A percentile compares a stretch with the other conserved stretches of the same genome.
Evolutionary conservation across 2,797 vertebrate species (phyloP).

Genomic region (Odontamblyopus lacepedii): DNA sequence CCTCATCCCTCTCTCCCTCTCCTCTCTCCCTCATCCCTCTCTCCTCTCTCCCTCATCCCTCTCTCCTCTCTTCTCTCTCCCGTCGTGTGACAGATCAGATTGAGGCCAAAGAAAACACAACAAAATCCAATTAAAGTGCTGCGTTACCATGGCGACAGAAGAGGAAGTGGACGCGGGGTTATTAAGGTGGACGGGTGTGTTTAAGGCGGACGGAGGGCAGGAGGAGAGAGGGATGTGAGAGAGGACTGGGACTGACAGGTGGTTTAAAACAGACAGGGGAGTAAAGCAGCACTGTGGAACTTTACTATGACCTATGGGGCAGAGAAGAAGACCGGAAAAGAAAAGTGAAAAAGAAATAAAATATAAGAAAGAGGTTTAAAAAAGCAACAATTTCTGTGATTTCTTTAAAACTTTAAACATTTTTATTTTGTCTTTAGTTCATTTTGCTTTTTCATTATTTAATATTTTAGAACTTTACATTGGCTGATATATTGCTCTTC

Average conservation of each 20-base stretch:
- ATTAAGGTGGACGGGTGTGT: neutral
- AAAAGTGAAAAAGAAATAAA: no score
- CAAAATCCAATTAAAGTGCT: slow-evolving; percentile 14
- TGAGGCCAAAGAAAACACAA: neutral
- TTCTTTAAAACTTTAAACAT: no score
- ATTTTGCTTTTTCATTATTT: no score
- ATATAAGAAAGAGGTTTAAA: no score
- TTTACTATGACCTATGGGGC: neutral
- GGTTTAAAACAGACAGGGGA: slow-evolving; percentile 20
- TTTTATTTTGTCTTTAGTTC: no score
- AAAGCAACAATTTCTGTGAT: no score
- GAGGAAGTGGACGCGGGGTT: slow-evolving; percentile 4
- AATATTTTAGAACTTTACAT: no score
- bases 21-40: neutral
- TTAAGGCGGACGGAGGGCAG: slow-evolving; percentile 12
- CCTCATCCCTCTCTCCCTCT: neutral
- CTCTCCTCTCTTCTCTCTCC: neutral
- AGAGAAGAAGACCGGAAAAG: neutral
- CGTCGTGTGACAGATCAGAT: neutral
- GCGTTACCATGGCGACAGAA: slow-evolving; percentile 39
- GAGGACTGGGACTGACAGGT: slow-evolving; percentile 22
- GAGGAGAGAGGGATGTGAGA: slow-evolving; percentile 29
- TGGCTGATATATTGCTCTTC: no score
- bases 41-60: neutral
- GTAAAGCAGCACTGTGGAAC: neutral